These are phyloP conservation scores for Cichlasoma orientale DNA, from an alignment of 2,797 vertebrate species.

Conservation along the genomic window DNA sequence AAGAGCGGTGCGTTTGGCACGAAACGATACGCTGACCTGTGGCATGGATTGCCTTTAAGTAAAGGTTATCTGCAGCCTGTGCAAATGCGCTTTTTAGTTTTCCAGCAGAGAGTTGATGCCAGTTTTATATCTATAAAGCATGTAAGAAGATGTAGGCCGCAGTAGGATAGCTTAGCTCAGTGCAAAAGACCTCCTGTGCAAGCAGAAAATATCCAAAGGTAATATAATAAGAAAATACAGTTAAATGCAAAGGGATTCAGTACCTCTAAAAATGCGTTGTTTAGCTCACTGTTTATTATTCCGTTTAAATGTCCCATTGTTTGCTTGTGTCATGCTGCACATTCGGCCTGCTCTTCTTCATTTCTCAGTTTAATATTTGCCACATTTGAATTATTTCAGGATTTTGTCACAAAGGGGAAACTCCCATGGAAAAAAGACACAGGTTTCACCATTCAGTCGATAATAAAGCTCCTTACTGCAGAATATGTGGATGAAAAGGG, in stretches of 20 bases:
- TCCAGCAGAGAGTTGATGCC: not conserved
- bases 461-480: not conserved
- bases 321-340: too few relatives aligned
- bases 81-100: not conserved
- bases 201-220: not conserved
- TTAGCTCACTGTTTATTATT: not conserved
- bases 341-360: too few relatives aligned
- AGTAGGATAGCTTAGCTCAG: not conserved
- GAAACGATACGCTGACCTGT: not conserved
- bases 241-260: not conserved
- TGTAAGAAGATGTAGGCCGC: not conserved
- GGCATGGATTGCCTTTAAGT: not conserved
- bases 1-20: not conserved
- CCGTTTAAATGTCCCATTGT: too few relatives aligned
- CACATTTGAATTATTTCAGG: not conserved
- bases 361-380: too few relatives aligned
- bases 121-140: not conserved
- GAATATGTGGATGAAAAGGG: not conserved
- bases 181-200: not conserved
- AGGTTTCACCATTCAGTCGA: not conserved
- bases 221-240: not conserved
- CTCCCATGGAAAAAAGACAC: not conserved
- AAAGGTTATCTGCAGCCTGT: not conserved
- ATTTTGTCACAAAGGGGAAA: not conserved
- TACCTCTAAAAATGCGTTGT: not conserved